Percentiles rank a stretch among this genome's conserved stretches.
Evolutionary conservation across 2,797 vertebrate species (phyloP).

Genomic region (Gymnodraco acuticeps): DNA sequence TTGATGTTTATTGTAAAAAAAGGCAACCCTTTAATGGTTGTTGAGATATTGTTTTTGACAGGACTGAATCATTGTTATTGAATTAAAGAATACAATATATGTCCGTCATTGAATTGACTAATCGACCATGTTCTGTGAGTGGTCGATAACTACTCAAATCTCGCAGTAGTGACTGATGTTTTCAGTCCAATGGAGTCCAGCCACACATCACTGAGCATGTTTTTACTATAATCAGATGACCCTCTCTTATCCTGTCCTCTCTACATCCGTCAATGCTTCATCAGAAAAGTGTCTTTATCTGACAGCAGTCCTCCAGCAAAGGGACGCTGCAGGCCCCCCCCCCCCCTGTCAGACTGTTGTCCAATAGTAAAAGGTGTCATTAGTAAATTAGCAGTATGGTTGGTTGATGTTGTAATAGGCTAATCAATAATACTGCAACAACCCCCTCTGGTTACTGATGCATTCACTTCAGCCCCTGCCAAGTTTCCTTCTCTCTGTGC

Average conservation of each 20-base stretch:
- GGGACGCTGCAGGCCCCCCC: no score
- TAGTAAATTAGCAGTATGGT: constrained; percentile 70
- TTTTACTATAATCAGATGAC: not conserved
- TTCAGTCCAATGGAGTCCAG: not conserved
- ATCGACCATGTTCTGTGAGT: no score
- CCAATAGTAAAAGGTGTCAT: constrained; percentile 62
- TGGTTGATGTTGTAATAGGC: constrained; percentile 67
- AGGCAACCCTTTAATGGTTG: no score
- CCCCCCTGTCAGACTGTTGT: not conserved
- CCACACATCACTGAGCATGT: not conserved
- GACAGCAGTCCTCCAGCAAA: no score
- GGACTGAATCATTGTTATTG: no score
- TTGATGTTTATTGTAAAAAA: no score
- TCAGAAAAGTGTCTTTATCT: constrained; percentile 4
- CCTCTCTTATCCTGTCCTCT: not conserved
- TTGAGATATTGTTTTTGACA: no score
- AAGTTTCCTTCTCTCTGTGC: constrained; percentile 1
- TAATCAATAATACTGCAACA: constrained; percentile 54
- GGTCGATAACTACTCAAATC: no score
- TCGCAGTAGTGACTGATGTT: not conserved
- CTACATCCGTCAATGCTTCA: not conserved
- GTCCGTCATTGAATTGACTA: no score
- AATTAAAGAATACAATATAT: no score
- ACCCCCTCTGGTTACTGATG: no score
- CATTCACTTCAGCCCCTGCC: no score